Conservation (phyloP, 2,888 invertebrate species). For the Amiota mariae region DNA sequence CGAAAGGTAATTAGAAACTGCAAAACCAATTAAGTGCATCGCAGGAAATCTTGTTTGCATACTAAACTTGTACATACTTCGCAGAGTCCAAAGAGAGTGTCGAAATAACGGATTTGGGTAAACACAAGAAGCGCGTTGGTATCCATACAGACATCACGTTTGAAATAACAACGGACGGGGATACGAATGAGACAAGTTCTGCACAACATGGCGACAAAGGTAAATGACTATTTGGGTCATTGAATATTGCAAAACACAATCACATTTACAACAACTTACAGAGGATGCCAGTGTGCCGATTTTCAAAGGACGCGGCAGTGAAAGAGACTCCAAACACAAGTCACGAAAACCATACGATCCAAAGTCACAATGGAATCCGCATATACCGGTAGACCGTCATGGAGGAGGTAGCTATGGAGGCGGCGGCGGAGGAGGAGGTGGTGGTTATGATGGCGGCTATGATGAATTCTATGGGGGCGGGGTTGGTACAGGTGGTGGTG, state of each 20-base stretch:
- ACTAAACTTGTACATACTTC: background rate
- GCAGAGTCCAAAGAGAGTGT: conserved; percentile 73
- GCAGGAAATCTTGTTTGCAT: conserved; percentile 14
- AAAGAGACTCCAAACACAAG: conserved; percentile 56
- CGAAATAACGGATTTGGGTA: conserved; percentile 71
- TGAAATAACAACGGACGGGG: conserved; percentile 70
- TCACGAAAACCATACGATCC: conserved; percentile 67
- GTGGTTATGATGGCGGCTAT: conserved; percentile 39
- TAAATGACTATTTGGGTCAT: conserved; percentile 37
- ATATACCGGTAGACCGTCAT: conserved; percentile 63
- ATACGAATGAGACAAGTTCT: conserved; percentile 68
- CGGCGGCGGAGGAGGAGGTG: background rate
- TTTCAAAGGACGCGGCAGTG: conserved; percentile 67
- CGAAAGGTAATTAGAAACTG: conserved; percentile 67
- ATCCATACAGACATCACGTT: conserved; percentile 74
- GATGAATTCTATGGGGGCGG: conserved; percentile 36
- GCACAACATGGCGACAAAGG: conserved; percentile 69
- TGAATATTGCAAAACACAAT: conserved; percentile 8
- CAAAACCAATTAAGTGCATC: conserved; percentile 24
- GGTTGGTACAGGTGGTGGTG: conserved; percentile 33
- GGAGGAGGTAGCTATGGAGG: conserved; percentile 46
- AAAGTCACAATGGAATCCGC: conserved; percentile 69
- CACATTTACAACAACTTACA: conserved; percentile 36
- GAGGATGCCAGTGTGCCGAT: conserved; percentile 73
- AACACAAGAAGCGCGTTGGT: conserved; percentile 72